Base-by-base conservation (phyloP, 2,888 invertebrate species). In the Steinernema hermaphroditum region DNA sequence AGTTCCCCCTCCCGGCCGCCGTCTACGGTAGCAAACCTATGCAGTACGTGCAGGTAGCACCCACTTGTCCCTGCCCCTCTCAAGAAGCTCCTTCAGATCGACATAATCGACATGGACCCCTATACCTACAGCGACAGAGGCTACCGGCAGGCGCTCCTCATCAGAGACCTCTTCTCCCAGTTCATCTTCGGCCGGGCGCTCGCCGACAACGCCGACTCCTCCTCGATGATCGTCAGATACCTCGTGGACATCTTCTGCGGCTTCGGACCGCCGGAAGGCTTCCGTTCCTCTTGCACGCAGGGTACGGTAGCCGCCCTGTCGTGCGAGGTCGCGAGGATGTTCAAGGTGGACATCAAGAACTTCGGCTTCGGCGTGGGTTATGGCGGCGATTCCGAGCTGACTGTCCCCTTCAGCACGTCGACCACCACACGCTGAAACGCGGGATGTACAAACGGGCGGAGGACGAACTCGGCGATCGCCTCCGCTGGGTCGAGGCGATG, bases 401-500 rank as follows among this genome's bases (percentile, higher is more conserved):
- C 16, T 19, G 19, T 46, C 16, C 16, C 24, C 27, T 62, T 62
- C n/a, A 62, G 62, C 16, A 29, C 29, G 62, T 62, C 14, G 62
- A 62, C 34, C 62, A 62, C 32, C 62, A 29, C n/a, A 32, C 19
- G 32, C 32, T 62, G 16, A 62, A 29, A 34, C 22, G n/a, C 16
- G 46, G 34, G n/a, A 41, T 68, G 16, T 19, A 69, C 69, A 6
- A 16, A 4, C 19, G 46, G 8, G 69, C 69, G 16, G 70, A 44
- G 24, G 49, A 43, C 12, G 70, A 70, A 27, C 29, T 70, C 9
- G 49, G 32, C 27, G 49, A 46, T 19, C 46, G 41, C 8, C 37
- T 37, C 37, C 70, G 70, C n/a, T 70, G 70, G 70, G 70, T 70
- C 22, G 70, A 70, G 29, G 70, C 49, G 70, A 32, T 70, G 70